Percentiles rank a stretch among this genome's conserved stretches.
Conservation (phyloP, 2,888 invertebrate species). For the Drosophila borealis region DNA sequence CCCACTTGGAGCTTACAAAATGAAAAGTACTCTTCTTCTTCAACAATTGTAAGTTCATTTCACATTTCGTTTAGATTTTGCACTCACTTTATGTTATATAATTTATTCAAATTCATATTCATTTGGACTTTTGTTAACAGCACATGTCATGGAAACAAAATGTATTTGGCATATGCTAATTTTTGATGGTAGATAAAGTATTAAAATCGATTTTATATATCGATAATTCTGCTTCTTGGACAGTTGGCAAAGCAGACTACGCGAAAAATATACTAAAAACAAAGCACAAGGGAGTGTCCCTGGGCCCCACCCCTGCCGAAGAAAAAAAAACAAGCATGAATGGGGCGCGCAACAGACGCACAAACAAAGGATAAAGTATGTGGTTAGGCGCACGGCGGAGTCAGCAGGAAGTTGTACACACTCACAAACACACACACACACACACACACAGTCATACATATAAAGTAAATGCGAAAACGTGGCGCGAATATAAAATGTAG, state of each 20-base stretch:
- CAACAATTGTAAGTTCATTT: neutral
- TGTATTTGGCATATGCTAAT: constrained; percentile 1
- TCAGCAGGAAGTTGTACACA: constrained; percentile 68
- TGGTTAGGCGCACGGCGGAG: constrained; percentile 38
- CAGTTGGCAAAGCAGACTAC: constrained; percentile 11
- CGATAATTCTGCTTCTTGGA: constrained; percentile 9
- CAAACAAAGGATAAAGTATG: constrained; percentile 65
- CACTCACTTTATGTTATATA: neutral
- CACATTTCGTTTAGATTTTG: neutral
- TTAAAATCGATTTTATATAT: constrained; percentile 7
- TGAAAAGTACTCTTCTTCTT: constrained; percentile 4
- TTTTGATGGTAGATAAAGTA: neutral
- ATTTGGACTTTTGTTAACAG: too few relatives aligned
- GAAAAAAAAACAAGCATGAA: constrained; percentile 30
- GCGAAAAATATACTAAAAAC: constrained; percentile 24
- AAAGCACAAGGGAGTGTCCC: constrained; percentile 61
- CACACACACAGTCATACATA: constrained; percentile 16
- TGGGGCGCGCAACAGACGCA: constrained; percentile 50
- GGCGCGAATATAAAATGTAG: constrained; percentile 64
- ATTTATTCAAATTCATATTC: too few relatives aligned
- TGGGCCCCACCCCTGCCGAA: constrained; percentile 32
- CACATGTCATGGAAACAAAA: neutral
- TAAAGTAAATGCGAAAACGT: constrained; percentile 68
- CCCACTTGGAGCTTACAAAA: constrained; percentile 26
- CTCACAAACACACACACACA: constrained; percentile 24